Evolutionary conservation across 2,888 invertebrate species (phyloP).

Genomic region (Eremobia ochroleuca): DNA sequence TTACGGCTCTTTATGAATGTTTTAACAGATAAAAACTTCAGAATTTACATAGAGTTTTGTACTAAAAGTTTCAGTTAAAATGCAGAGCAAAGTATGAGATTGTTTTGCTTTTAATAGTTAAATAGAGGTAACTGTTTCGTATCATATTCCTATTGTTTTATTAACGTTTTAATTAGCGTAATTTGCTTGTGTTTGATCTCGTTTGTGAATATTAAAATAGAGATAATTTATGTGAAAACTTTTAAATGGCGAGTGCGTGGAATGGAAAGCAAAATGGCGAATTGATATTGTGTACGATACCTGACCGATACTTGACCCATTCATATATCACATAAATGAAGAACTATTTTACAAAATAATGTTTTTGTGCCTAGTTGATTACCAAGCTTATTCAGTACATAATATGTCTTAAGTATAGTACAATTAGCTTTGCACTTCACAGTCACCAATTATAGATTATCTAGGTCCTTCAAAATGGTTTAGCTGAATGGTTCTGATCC

Average conservation of each 20-base stretch:
- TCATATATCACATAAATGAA: background rate
- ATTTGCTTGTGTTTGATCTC: conserved; percentile 27
- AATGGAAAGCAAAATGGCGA: background rate
- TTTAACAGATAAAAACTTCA: conserved; percentile 54
- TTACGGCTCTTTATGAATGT: conserved; percentile 60
- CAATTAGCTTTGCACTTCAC: background rate
- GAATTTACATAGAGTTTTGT: conserved; percentile 28
- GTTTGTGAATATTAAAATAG: conserved; percentile 34
- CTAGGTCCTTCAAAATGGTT: too few species aligned
- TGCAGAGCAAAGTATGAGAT: conserved; percentile 7
- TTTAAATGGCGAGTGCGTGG: background rate
- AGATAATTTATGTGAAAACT: conserved; percentile 10
- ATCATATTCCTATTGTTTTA: conserved; percentile 34
- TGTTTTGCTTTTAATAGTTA: conserved; percentile 22
- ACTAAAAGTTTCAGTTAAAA: conserved; percentile 29
- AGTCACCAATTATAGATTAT: background rate
- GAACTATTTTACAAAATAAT: background rate
- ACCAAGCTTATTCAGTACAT: background rate
- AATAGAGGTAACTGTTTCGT: conserved; percentile 34
- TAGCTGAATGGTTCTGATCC: too few species aligned
- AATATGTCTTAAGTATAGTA: background rate
- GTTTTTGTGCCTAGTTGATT: background rate
- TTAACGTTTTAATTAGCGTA: conserved; percentile 32
- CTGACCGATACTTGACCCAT: background rate
- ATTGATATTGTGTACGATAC: background rate